Evolutionary conservation across 1,140 invertebrate species (phyloP).

Genomic region (Drosophila nigrodunni): DNA sequence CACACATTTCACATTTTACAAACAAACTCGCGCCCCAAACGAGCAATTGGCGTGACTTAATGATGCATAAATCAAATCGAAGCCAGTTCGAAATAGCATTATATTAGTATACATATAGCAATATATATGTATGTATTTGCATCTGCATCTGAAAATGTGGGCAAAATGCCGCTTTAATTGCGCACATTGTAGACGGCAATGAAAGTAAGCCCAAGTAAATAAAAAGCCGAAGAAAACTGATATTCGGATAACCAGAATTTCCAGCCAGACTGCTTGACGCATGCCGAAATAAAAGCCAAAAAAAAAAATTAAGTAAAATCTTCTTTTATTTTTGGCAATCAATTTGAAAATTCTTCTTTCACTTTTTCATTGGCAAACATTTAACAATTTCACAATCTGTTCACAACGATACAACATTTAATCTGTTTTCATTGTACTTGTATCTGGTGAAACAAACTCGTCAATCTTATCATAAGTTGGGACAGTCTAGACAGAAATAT

Average conservation of each 20-base stretch:
- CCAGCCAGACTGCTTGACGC: constrained; percentile 48
- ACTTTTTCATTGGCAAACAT: constrained; percentile 37
- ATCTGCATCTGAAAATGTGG: constrained; percentile 23
- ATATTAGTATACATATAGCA: constrained; percentile 22
- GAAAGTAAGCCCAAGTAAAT: constrained; percentile 49
- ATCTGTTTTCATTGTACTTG: not conserved
- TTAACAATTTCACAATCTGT: constrained; percentile 35
- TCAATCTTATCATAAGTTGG: not conserved
- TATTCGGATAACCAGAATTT: constrained; percentile 72
- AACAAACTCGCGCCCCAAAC: constrained; percentile 54
- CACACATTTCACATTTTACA: constrained; percentile 30
- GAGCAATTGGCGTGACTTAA: constrained; percentile 80
- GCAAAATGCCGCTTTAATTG: constrained; percentile 48
- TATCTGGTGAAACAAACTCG: not conserved
- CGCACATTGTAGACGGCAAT: constrained; percentile 34
- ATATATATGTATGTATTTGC: constrained; percentile 31
- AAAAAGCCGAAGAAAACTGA: constrained; percentile 42
- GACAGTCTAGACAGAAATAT: not conserved
- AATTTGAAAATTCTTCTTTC: constrained; percentile 37
- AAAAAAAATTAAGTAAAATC: constrained; percentile 5
- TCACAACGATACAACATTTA: not conserved
- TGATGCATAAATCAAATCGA: constrained; percentile 72
- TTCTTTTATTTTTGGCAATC: constrained; percentile 30
- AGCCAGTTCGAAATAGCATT: constrained; percentile 26
- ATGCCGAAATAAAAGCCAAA: not conserved